Evolutionary conservation across 2,113 vertebrate genomes (phyloP).

Genomic region (Emberiza fucata): DNA sequence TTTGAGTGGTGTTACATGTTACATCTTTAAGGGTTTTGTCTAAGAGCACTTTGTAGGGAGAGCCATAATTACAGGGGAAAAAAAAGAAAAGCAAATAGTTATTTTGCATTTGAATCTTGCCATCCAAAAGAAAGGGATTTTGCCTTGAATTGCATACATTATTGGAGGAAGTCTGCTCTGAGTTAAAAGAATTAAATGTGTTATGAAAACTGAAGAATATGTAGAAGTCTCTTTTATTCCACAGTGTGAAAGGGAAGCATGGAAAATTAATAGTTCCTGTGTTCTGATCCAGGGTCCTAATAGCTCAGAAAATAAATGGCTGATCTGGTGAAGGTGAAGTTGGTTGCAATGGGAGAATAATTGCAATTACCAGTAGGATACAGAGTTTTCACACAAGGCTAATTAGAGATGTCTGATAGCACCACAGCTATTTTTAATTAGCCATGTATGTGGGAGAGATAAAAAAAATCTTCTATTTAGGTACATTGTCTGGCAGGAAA

Average conservation of each 20-base stretch:
- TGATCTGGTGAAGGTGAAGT: constrained; percentile 9
- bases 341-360: background rate
- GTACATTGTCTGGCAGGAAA: background rate
- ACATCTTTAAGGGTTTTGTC: background rate
- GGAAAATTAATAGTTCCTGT: background rate
- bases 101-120: background rate
- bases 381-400: constrained; percentile 3
- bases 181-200: background rate
- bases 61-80: background rate
- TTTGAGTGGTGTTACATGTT: background rate
- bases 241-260: background rate
- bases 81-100: background rate
- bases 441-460: background rate
- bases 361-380: constrained; percentile 3
- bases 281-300: background rate
- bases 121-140: background rate
- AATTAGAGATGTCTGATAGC: background rate
- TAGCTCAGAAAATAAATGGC: constrained; percentile 34
- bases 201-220: background rate
- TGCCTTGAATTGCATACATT: background rate
- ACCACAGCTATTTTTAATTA: constrained; percentile 30
- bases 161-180: background rate
- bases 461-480: background rate
- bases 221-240: background rate
- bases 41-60: background rate